Percentiles rank a stretch among this genome's conserved stretches.
Conservation (phyloP, 2,113 vertebrate species). For the Erythrolamprus reginae region DNA sequence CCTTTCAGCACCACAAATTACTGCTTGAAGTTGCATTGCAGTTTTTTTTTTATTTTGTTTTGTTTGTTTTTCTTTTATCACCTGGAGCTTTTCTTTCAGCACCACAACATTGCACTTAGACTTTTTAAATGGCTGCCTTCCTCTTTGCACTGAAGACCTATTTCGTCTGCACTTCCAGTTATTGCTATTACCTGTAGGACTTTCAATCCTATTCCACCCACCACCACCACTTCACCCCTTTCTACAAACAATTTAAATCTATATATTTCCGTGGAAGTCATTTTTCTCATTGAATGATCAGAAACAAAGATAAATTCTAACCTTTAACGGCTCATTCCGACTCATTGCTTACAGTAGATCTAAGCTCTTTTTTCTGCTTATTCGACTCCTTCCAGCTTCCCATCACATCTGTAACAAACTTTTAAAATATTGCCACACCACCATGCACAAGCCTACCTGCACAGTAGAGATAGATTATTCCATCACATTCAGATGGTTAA, state of each 20-base stretch:
- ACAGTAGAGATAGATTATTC: constrained; percentile 81
- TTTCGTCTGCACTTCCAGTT: constrained; percentile 78
- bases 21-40: constrained; percentile 76
- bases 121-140: constrained; percentile 79
- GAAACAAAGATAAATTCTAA: constrained; percentile 82
- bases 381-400: constrained; percentile 83
- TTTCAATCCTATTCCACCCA: constrained; percentile 73
- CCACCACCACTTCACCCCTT: constrained; percentile 65
- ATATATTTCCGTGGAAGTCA: constrained; percentile 79
- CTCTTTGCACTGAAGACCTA: constrained; percentile 79
- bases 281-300: constrained; percentile 82
- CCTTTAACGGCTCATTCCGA: constrained; percentile 84
- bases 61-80: constrained; percentile 58
- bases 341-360: constrained; percentile 85
- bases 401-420: constrained; percentile 87
- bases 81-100: constrained; percentile 81
- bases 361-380: constrained; percentile 86
- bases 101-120: constrained; percentile 80
- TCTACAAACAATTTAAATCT: constrained; percentile 70
- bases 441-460: constrained; percentile 83
- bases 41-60: constrained; percentile 40
- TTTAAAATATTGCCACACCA: constrained; percentile 79
- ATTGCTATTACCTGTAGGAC: constrained; percentile 75
- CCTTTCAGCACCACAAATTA: constrained; percentile 81
- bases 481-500: constrained; percentile 86